These are phyloP conservation scores for Crocodylus rhombifer DNA, from an alignment of 2,797 vertebrate genomes.

Conservation along the genomic window DNA sequence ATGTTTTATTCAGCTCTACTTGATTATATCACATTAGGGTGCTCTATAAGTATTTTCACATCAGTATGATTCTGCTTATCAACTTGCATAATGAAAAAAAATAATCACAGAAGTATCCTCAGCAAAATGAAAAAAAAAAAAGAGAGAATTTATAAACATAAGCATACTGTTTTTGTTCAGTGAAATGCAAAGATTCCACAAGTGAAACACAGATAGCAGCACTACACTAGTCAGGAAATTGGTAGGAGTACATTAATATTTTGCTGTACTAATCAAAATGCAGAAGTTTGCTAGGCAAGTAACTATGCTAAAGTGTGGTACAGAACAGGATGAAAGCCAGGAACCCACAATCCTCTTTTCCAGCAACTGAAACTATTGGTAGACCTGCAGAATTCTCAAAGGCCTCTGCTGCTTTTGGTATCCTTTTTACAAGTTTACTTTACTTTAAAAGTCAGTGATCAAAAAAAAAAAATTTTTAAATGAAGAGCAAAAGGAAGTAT, in stretches of 20 bases:
- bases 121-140: background rate
- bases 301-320: background rate
- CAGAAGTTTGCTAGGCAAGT: background rate
- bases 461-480: background rate
- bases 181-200: background rate
- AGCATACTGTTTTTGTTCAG: background rate
- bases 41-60: background rate
- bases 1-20: background rate
- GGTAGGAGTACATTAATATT: background rate
- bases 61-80: background rate
- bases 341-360: background rate
- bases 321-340: background rate
- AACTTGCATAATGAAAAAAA: background rate
- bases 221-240: background rate
- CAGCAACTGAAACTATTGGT: background rate
- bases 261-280: background rate
- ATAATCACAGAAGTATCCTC: fast-evolving
- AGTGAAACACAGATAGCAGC: background rate
- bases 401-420: background rate
- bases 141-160: background rate
- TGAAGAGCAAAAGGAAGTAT: background rate
- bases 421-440: background rate
- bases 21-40: background rate
- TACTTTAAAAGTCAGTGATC: background rate
- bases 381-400: background rate